These are phyloP conservation scores for Flabesymbios commensalis DNA, from an alignment of 2,888 invertebrate genomes.

Conservation along the genomic window DNA sequence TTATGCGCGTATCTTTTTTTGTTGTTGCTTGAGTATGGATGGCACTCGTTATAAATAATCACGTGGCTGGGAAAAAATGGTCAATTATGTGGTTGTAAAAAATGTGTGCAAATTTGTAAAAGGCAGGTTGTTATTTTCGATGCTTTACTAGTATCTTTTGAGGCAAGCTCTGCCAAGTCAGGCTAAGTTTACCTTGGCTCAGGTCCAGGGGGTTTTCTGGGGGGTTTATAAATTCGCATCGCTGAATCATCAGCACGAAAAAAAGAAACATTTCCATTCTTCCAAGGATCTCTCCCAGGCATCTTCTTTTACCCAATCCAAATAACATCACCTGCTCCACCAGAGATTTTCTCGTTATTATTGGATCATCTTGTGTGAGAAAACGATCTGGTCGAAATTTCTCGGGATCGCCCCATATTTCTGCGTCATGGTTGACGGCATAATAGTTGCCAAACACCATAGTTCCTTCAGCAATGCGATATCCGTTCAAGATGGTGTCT, in stretches of 20 bases:
- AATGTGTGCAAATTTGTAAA: no score
- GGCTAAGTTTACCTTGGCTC: no score
- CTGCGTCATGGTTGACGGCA: not conserved
- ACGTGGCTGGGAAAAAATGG: no score
- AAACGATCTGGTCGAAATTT: constrained; percentile 17
- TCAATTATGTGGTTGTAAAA: no score
- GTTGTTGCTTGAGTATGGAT: no score
- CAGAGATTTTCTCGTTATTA: not conserved
- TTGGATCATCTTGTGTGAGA: not conserved
- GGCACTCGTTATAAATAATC: no score
- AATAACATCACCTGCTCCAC: constrained; percentile 1
- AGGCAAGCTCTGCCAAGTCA: no score
- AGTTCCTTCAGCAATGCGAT: constrained; percentile 9
- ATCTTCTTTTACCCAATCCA: constrained; percentile 6
- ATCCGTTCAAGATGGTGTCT: constrained; percentile 12
- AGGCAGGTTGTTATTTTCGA: no score
- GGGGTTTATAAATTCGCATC: constrained; percentile 8
- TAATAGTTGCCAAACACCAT: constrained; percentile 15
- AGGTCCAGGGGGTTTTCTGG: no score
- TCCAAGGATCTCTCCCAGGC: constrained; percentile 14
- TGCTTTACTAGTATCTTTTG: no score
- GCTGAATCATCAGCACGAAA: constrained; percentile 1
- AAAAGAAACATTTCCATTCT: constrained; percentile 6
- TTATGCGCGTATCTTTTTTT: no score
- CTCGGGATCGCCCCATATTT: constrained; percentile 10